Conservation (phyloP, 2,113 vertebrate species). For the Rhea americana region DNA sequence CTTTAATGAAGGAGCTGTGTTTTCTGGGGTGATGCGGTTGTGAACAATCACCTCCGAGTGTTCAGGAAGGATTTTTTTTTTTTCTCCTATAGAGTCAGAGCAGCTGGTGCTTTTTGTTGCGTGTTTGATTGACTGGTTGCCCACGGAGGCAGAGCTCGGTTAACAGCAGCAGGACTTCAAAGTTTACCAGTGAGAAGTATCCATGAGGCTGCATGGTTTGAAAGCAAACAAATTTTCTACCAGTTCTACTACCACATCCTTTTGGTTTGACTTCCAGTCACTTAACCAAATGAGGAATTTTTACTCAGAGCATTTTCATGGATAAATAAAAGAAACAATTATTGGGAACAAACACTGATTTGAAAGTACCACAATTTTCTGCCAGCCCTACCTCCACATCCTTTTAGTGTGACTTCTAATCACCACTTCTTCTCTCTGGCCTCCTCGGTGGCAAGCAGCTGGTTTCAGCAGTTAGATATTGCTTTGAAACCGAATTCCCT, state of each 20-base stretch:
- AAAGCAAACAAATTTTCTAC: background rate
- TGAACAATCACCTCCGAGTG: background rate
- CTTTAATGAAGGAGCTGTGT: background rate
- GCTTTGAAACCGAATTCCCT: background rate
- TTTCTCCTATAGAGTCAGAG: background rate
- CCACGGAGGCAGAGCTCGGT: background rate
- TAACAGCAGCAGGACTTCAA: background rate
- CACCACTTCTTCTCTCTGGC: background rate
- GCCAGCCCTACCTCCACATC: background rate
- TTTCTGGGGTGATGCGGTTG: rapidly evolving
- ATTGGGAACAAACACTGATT: too few relatives aligned
- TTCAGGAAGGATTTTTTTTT: background rate
- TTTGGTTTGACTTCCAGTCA: too few relatives aligned
- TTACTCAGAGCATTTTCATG: too few relatives aligned
- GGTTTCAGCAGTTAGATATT: background rate
- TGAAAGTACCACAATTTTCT: background rate
- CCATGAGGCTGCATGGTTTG: background rate
- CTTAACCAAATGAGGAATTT: too few relatives aligned
- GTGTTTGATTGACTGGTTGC: background rate
- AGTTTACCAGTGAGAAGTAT: background rate
- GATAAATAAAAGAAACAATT: too few relatives aligned
- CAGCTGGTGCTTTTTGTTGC: background rate
- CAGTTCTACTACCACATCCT: background rate
- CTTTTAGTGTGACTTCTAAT: background rate
- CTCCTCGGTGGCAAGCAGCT: background rate